These are phyloP conservation scores for Phthorimaea operculella DNA, from an alignment of 1,140 invertebrate species.

Conservation along the genomic window DNA sequence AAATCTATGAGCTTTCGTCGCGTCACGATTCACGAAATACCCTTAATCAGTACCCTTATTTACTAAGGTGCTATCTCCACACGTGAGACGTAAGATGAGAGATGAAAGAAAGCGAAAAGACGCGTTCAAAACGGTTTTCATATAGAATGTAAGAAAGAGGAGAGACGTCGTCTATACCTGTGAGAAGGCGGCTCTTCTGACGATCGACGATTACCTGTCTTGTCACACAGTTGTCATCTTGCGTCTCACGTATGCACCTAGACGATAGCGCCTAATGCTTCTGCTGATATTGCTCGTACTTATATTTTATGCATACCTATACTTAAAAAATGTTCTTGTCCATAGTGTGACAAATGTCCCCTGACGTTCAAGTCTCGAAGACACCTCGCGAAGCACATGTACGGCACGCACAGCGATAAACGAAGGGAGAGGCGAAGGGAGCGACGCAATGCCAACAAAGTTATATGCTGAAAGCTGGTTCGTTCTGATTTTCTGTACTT, in stretches of 20 bases:
- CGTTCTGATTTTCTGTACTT: too few species aligned
- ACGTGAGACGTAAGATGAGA: too few species aligned
- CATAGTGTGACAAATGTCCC: conserved; percentile 14
- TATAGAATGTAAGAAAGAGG: too few species aligned
- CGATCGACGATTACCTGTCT: too few species aligned
- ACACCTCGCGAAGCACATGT: conserved; percentile 16
- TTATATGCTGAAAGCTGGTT: too few species aligned
- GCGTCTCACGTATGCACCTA: neutral
- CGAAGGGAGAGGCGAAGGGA: neutral
- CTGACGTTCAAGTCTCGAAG: conserved; percentile 15
- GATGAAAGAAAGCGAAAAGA: too few species aligned
- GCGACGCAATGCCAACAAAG: too few species aligned
- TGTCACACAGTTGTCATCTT: neutral
- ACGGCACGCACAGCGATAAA: conserved; percentile 11
- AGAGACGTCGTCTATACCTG: too few species aligned
- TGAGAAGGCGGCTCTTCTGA: too few species aligned
- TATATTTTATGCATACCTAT: neutral
- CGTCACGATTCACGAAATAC: neutral
- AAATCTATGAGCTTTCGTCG: neutral
- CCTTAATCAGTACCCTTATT: neutral
- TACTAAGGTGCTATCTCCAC: too few species aligned
- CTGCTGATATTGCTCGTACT: neutral
- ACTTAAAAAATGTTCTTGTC: too few species aligned
- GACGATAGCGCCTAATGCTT: neutral
- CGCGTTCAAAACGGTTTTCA: too few species aligned